These are phyloP conservation scores for Pseudorhiza aurosa DNA, from an alignment of 30 jellyfish, hydroid and myxozoan genomes.

Conservation along the genomic window DNA sequence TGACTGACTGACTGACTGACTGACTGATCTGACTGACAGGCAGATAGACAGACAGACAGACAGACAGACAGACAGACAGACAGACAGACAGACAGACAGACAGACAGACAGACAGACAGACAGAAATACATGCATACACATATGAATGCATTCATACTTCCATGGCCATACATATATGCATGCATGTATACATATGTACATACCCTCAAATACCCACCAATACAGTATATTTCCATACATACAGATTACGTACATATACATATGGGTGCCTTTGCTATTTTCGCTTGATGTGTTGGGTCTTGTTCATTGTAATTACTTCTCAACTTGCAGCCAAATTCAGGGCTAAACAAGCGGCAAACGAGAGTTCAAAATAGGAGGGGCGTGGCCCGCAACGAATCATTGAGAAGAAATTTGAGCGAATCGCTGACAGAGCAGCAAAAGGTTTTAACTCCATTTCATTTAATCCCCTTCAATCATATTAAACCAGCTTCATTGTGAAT, in stretches of 20 bases:
- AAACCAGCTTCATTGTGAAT: no score
- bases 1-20: background rate
- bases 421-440: slow-evolving; percentile 59
- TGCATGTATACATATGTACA: no score
- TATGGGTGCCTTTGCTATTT: background rate
- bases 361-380: background rate
- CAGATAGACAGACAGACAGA: background rate
- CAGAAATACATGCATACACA: no score
- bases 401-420: slow-evolving; percentile 30
- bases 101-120: no score
- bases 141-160: no score
- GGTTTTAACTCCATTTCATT: slow-evolving; percentile 16
- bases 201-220: no score
- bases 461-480: no score
- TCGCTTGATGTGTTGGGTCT: background rate
- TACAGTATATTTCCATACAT: no score
- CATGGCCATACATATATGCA: no score
- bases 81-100: no score
- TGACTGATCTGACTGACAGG: background rate
- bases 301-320: background rate
- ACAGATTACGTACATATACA: no score
- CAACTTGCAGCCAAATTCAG: slow-evolving; percentile 13
- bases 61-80: background rate
- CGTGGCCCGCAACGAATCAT: slow-evolving; percentile 12
- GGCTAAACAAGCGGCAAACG: slow-evolving; percentile 1